Base-by-base conservation (phyloP, 2,113 vertebrate genomes). In the Cyphomyrus discorhynchus region DNA sequence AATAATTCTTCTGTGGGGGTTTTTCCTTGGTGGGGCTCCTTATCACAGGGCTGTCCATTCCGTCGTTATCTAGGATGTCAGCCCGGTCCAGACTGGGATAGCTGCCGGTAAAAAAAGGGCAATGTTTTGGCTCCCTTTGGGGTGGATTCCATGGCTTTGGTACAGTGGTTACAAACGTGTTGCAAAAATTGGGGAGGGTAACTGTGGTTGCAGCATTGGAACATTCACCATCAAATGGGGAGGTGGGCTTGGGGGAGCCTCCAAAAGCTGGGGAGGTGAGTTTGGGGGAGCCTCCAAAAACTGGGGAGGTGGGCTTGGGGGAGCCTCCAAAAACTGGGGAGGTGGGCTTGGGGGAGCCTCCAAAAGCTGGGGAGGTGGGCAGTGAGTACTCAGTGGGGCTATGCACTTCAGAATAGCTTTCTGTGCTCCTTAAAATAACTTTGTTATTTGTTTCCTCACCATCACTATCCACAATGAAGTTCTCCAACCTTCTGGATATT, bases 401-500 rank as follows among this genome's bases (percentile, higher is more conserved):
- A 91, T 93, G 86, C 70, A 90, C 91, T 93, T 92, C 93, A 66
- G 88, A 82, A 91, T 93, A 90, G 46, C 87, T 91, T 90, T 90
- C 90, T 89, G 92, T 92, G 58, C 80, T 42, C 89, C 92, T 96
- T 88, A 74, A 80, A 39, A 42, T 80, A 42, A 13, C 89, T 90
- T 94, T 95, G 94, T 95, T 94, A 84, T 93, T 92, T 70, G 93
- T 91, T 87, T 96, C 95, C 24, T 97, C 96, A 46, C 92, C 93
- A 89, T 95, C 93, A 42, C 93, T 96, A 90, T 96, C 95, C 91
- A 92, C 92, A 90, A 97, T 92, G 92, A 96, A 96, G 92, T 93
- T 95, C 93, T 96, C 96, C 88, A 97, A 91, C 90, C 96, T 95
- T 89, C 96, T 94, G 89, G 96, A 96, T 91, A 97, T 97, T 17